A percentile compares a stretch with the other conserved stretches of the same genome.
These are phyloP conservation scores for Cancer borealis DNA, from an alignment of 2,888 invertebrate species.

Conservation along the genomic window DNA sequence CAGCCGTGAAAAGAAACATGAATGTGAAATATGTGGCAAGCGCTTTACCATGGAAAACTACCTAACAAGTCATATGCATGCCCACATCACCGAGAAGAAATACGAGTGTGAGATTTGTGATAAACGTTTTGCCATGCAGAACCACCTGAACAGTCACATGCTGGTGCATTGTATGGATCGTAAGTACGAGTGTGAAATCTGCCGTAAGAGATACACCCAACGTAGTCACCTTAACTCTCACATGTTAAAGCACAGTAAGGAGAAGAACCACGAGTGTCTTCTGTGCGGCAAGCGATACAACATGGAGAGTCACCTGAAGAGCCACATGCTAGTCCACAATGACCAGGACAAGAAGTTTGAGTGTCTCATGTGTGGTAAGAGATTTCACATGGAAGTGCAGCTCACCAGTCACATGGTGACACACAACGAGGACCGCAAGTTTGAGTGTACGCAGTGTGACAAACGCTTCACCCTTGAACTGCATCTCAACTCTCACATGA, in stretches of 20 bases:
- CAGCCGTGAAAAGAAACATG: constrained; percentile 70
- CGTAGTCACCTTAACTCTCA: constrained; percentile 69
- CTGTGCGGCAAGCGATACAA: constrained; percentile 68
- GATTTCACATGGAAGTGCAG: constrained; percentile 71
- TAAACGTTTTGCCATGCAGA: constrained; percentile 70
- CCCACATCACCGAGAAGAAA: constrained; percentile 69
- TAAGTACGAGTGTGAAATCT: constrained; percentile 69
- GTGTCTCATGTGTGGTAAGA: constrained; percentile 66
- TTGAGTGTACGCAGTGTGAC: constrained; percentile 64
- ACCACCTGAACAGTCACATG: constrained; percentile 69
- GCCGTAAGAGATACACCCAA: constrained; percentile 66
- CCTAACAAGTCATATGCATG: constrained; percentile 68
- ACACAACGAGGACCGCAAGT: constrained; percentile 64
- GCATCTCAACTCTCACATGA: constrained; percentile 71
- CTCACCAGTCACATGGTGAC: constrained; percentile 70
- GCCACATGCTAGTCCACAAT: constrained; percentile 71
- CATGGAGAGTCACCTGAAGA: constrained; percentile 71
- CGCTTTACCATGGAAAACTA: constrained; percentile 72
- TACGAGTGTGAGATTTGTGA: constrained; percentile 70
- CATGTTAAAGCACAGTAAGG: constrained; percentile 70
- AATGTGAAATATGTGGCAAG: constrained; percentile 70
- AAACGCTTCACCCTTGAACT: constrained; percentile 67
- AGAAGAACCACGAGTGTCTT: constrained; percentile 64
- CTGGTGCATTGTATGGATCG: constrained; percentile 67
- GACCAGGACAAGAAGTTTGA: constrained; percentile 71